These are phyloP conservation scores for Apteryx mantelli DNA, from an alignment of 2,113 vertebrate genomes.

Conservation along the genomic window DNA sequence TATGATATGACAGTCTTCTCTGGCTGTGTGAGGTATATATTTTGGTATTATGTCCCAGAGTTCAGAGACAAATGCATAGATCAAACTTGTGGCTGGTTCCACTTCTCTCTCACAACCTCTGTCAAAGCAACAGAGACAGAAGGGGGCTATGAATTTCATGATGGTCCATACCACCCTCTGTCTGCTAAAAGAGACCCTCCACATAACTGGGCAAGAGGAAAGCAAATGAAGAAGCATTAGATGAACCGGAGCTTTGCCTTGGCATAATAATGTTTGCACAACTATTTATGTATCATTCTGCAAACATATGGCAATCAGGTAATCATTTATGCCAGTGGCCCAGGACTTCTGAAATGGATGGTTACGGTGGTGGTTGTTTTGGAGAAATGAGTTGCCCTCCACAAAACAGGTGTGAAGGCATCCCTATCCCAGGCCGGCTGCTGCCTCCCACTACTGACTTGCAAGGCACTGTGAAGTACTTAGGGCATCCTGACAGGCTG, in stretches of 20 bases:
- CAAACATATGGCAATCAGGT: background rate
- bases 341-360: background rate
- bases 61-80: background rate
- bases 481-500: background rate
- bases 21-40: background rate
- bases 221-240: background rate
- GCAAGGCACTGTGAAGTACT: background rate
- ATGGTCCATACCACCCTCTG: background rate
- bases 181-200: background rate
- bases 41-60: background rate
- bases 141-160: background rate
- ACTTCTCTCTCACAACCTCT: background rate
- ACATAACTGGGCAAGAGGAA: background rate
- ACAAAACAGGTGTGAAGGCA: background rate
- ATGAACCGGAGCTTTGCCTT: background rate
- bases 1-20: background rate
- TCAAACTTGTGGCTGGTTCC: background rate
- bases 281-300: background rate
- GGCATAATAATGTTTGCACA: background rate
- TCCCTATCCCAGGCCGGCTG: background rate
- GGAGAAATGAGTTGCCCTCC: background rate
- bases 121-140: background rate
- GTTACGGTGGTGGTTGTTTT: background rate
- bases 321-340: background rate
- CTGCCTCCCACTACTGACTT: background rate